A percentile compares a stretch with the other conserved stretches of the same genome.
Evolutionary conservation across 2,797 vertebrate genomes (phyloP).

Genomic region (Melanogrammus aeglefinus): DNA sequence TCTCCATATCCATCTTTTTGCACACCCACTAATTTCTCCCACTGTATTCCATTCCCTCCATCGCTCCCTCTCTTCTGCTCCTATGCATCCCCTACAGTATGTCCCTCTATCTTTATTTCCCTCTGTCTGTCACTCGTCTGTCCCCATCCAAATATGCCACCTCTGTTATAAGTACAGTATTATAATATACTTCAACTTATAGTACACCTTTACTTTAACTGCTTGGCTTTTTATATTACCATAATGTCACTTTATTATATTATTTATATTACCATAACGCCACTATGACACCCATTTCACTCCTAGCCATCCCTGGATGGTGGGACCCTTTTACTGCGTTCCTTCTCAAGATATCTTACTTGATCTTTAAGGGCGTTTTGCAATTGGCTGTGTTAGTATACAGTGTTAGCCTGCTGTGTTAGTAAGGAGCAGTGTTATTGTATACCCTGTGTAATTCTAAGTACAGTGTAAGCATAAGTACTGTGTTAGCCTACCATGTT

Average conservation of each 20-base stretch:
- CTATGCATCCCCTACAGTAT: neutral
- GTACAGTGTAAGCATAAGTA: neutral
- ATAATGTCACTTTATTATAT: too few relatives aligned
- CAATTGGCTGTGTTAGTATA: too few relatives aligned
- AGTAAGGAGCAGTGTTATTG: too few relatives aligned
- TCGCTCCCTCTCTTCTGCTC: neutral
- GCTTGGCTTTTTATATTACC: neutral
- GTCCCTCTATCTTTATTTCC: neutral
- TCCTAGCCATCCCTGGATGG: neutral
- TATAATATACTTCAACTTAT: neutral
- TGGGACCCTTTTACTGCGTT: neutral
- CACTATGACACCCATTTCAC: neutral
- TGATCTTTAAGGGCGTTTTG: neutral
- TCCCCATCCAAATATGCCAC: neutral
- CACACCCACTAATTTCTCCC: neutral
- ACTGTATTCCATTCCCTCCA: neutral
- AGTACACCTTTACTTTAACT: neutral
- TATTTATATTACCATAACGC: neutral
- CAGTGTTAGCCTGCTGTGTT: too few relatives aligned
- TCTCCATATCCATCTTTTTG: neutral
- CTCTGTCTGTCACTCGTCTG: slow-evolving; percentile 11
- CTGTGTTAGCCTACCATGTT: too few relatives aligned
- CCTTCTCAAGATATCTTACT: neutral
- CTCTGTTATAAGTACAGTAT: neutral
- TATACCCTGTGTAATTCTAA: neutral